Evolutionary conservation across 1,140 invertebrate genomes (phyloP).

Genomic region (Scaptomyza graminum): DNA sequence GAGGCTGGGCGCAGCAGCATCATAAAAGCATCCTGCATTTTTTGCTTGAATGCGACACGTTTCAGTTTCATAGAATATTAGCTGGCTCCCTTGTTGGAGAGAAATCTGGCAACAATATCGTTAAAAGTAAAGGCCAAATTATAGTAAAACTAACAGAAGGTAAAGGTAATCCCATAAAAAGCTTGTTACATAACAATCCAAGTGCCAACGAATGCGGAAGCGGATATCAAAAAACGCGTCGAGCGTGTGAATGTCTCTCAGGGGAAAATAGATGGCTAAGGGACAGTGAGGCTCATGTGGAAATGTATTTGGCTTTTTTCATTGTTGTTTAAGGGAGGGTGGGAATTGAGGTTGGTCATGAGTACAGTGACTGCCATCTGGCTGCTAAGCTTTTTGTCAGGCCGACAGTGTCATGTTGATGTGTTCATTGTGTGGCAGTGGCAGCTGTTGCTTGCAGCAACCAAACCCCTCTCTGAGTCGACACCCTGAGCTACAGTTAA

Average conservation of each 20-base stretch:
- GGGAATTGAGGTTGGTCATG: neutral
- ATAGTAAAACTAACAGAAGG: constrained; percentile 79
- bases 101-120: constrained; percentile 74
- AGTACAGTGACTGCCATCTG: constrained; percentile 22
- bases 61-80: constrained; percentile 53
- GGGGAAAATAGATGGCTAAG: neutral
- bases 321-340: constrained; percentile 1
- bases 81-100: constrained; percentile 18
- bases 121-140: constrained; percentile 81
- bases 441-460: constrained; percentile 62
- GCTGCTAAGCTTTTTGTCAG: constrained; percentile 70
- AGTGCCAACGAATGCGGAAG: constrained; percentile 51
- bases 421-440: constrained; percentile 73
- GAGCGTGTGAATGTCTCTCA: constrained; percentile 62
- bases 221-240: constrained; percentile 60
- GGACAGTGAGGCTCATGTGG: constrained; percentile 1
- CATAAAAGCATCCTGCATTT: constrained; percentile 36
- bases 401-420: constrained; percentile 78
- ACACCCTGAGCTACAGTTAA: constrained; percentile 40
- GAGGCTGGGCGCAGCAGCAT: neutral
- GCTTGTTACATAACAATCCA: constrained; percentile 76
- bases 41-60: constrained; percentile 43
- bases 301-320: constrained; percentile 21
- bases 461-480: constrained; percentile 19
- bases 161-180: constrained; percentile 81